Evolutionary conservation across 2,888 invertebrate genomes (phyloP), one percentile per base, ranked within the genome.

Genomic region (Phytoseiulus persimilis): DNA sequence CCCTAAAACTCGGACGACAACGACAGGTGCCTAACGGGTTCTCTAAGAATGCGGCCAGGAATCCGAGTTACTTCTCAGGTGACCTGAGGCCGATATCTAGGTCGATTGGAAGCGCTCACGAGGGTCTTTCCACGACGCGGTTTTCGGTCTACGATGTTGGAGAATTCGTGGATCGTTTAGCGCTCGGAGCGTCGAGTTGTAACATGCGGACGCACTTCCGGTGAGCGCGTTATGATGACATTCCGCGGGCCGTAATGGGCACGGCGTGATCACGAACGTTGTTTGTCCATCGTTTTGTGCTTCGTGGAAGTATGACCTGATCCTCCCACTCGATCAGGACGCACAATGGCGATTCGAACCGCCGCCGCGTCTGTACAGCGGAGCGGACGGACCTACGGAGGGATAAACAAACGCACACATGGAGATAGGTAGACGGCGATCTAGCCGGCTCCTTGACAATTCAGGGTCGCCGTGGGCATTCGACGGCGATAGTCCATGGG

Each of bases 21-120:
- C 65, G 65, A 65, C 65, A 65, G 65, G 65, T 65, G 65, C 65
- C 65, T 65, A 65, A 65, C 65, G 65, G 65, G 65, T 65, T 65
- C 65, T 65, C 18, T 1, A 65, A 65, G 65, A 65, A 65, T 65
- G 65, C 65, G 65, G 65, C 65, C 11, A 65, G 65, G 65, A 65
- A 65, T 65, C 65, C 65, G 28, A 14, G 18, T 6, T 14, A 65
- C 65, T 65, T 18, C 18, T 65, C 18, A 23, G 65, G 65, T 14
- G 14, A 14, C 28, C 65, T 14, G 28, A 65, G 65, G 65, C 28
- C 65, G 18, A 23, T 28, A 2, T 2, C 5, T 1, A 18, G 65
- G 65, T 65, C 65, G 18, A 23, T 28, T 14, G 65, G 65, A 65
- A 65, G 28, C 1, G 18, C 65, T 14, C 28, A 65, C 65, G 28